Conservation (phyloP, 2,888 invertebrate species). For the Andrena marginata region DNA sequence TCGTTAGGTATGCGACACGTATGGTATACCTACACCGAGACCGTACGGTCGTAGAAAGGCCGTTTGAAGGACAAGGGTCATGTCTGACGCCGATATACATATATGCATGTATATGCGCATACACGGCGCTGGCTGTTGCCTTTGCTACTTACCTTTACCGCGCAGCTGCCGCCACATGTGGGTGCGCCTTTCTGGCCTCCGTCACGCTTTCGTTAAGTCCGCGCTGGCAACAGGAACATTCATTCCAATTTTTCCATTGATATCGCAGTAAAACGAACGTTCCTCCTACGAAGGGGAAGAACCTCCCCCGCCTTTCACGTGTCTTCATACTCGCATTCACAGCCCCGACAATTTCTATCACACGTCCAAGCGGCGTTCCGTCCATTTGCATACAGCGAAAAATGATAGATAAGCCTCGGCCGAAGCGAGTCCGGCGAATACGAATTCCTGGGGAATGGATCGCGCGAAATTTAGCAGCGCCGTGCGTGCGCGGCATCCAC, state of each 20-base stretch:
- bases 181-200: conserved; percentile 28
- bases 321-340: too few species aligned
- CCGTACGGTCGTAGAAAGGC: conserved; percentile 79
- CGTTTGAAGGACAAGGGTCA: conserved; percentile 83
- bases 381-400: neutral
- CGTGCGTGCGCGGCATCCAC: neutral
- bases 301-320: too few species aligned
- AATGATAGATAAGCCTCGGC: neutral
- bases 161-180: conserved; percentile 46
- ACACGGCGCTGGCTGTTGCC: conserved; percentile 64
- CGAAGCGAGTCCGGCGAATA: neutral
- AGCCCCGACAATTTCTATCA: too few species aligned
- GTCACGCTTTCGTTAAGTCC: conserved; percentile 23
- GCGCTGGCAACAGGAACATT: neutral
- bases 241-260: neutral
- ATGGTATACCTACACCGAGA: conserved; percentile 66
- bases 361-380: neutral
- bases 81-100: conserved; percentile 70
- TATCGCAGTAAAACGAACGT: neutral
- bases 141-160: conserved; percentile 73
- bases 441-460: neutral
- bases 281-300: too few species aligned
- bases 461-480: neutral
- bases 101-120: conserved; percentile 22
- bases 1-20: conserved; percentile 73